Evolutionary conservation across 2,888 invertebrate species (phyloP), one percentile per base, ranked within the genome.

Genomic region (Eremobia ochroleuca): DNA sequence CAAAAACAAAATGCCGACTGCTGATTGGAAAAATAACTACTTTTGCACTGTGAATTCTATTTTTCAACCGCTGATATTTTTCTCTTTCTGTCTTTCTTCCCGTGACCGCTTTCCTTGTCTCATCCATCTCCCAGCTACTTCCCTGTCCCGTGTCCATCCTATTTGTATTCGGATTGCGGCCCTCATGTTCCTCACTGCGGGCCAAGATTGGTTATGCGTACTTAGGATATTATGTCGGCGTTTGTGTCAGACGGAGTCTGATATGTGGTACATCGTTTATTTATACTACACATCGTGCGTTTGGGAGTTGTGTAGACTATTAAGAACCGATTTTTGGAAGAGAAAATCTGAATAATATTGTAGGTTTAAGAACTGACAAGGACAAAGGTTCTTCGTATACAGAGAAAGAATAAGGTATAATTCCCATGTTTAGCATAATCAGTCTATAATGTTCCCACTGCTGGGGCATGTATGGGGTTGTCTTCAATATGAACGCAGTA

Each of bases 101-200:
- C 11, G 25, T 25, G 11, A 13, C n/a, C n/a, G 2, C 11, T n/a
- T n/a, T 55, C n/a, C n/a, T 9, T 55, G 52, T 58, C 84, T 21
- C 21, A 84, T 84, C 84, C 76, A 62, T 15, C 0, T 18, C 0
- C 9, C 4, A 28, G 25, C 1, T 21, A 61, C 13, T 8, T 84
- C 55, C 25, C 1, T 34, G 83, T 64, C 52, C n/a, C 49, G 15
- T 77, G 83, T 76, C 81, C 79, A 74, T 73, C 83, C 76, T 85
- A 88, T 89, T 89, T 87, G 90, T 89, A 89, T 89, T 86, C 89
- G 76, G 76, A 83, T 86, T 86, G 86, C 84, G 86, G 76, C 9
- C 66, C 72, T 71, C 78, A 69, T 86, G 83, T 85, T 83, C 82
- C 79, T 85, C 89, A 77, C 81, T 74, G 68, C 61, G 82, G 75